Conservation (phyloP, 2,113 vertebrate genomes). For the Malaclemys terrapin region DNA sequence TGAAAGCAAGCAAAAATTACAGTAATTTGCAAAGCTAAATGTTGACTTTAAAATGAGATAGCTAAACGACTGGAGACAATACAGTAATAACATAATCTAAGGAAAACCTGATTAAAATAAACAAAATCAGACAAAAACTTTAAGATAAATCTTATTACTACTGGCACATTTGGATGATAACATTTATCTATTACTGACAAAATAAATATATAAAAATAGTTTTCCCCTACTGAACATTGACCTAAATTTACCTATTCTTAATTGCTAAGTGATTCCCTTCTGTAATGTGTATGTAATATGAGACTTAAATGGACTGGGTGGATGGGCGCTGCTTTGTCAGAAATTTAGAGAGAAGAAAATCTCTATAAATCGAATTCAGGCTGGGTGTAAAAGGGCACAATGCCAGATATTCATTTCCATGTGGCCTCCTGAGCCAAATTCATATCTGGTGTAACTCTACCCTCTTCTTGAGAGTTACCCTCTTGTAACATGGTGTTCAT, state of each 20-base stretch:
- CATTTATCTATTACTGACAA: not conserved
- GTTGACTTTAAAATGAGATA: not conserved
- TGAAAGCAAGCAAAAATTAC: not conserved
- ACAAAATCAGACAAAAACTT: not conserved
- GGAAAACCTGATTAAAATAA: not conserved
- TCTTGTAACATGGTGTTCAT: not conserved
- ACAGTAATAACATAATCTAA: not conserved
- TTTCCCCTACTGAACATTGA: not conserved
- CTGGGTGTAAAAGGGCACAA: not conserved
- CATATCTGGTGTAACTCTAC: not conserved
- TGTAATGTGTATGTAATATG: not conserved
- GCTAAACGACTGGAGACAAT: not conserved
- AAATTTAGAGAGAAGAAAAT: not conserved
- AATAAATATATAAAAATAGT: not conserved
- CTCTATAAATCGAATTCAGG: not conserved
- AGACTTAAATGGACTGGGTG: not conserved
- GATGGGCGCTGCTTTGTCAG: not conserved
- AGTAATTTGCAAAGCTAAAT: not conserved
- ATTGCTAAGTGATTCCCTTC: not conserved
- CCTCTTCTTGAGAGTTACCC: not conserved
- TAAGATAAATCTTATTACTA: not conserved
- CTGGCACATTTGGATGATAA: not conserved
- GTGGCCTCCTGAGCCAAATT: not conserved
- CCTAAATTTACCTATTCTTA: not conserved
- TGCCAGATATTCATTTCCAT: not conserved